Conservation (phyloP, 2,113 vertebrate genomes). For the Athene noctua region DNA sequence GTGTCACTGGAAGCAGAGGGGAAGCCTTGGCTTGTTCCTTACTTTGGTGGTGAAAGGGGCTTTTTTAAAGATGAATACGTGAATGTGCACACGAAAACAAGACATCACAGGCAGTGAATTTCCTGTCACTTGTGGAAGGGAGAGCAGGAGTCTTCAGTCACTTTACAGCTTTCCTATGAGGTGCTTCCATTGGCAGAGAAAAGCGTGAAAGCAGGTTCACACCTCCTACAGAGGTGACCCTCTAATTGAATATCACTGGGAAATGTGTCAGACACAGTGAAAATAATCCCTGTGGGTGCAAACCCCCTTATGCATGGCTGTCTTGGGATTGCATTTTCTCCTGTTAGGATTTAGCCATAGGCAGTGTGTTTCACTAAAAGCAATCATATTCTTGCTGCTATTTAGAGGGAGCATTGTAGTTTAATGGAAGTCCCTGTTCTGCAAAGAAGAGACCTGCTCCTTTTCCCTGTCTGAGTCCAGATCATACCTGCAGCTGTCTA, state of each 20-base stretch:
- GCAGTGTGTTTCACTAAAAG: background rate
- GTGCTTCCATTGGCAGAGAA: slow-evolving; percentile 14
- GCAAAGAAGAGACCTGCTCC: background rate
- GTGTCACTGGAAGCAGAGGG: background rate
- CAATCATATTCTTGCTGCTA: background rate
- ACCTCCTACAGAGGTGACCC: background rate
- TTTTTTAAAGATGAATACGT: background rate
- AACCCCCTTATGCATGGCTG: background rate
- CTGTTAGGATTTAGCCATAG: background rate
- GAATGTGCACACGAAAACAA: background rate
- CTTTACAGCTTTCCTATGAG: slow-evolving; percentile 41
- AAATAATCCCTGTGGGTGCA: slow-evolving; percentile 18
- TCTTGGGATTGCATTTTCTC: background rate
- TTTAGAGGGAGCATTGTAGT: background rate
- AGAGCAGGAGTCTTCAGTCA: slow-evolving; percentile 37
- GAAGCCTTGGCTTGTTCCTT: background rate
- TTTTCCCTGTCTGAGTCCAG: background rate
- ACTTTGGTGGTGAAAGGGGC: background rate
- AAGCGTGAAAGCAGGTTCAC: background rate
- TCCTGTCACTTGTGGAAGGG: slow-evolving; percentile 15
- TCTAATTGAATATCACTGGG: slow-evolving; percentile 55
- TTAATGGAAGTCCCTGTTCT: background rate
- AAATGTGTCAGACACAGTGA: slow-evolving; percentile 47
- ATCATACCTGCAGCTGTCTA: background rate
- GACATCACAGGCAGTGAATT: background rate